Percentiles rank a stretch among this genome's conserved stretches.
Conservation (phyloP, 2,113 vertebrate species). For the Brachypteracias leptosomus region DNA sequence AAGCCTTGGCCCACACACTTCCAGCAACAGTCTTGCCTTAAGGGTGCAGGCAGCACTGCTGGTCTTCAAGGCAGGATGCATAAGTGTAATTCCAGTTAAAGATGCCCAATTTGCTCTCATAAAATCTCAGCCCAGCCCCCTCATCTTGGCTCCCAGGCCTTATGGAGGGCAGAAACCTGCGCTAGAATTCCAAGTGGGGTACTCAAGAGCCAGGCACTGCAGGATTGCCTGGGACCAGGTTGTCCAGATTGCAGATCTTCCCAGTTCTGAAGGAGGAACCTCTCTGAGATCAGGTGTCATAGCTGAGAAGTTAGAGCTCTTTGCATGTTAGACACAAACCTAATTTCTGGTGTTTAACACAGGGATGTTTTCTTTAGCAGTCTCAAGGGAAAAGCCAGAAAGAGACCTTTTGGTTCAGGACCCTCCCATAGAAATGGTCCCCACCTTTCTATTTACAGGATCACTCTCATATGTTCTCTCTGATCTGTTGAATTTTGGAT, state of each 20-base stretch:
- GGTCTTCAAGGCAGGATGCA: not conserved
- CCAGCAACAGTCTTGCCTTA: not conserved
- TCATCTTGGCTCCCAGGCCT: not conserved
- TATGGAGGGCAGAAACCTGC: rapidly evolving
- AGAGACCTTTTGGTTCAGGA: not conserved
- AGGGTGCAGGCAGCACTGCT: not conserved
- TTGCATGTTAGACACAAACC: not conserved
- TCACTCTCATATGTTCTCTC: not conserved
- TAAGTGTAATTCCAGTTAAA: not conserved
- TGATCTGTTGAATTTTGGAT: rapidly evolving
- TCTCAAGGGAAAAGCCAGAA: not conserved
- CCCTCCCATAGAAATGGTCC: not conserved
- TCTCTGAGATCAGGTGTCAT: not conserved
- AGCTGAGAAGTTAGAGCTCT: not conserved
- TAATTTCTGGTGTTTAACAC: not conserved
- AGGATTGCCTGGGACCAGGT: not conserved
- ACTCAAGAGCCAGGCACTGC: not conserved
- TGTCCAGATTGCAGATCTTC: not conserved
- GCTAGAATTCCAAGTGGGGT: not conserved
- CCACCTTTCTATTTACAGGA: not conserved
- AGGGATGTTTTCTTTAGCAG: not conserved
- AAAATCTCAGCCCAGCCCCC: not conserved
- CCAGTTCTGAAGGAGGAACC: not conserved
- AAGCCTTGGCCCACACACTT: not conserved
- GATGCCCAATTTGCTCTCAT: not conserved